Base-by-base conservation (phyloP, 2,888 invertebrate genomes). In the Blera fallax region DNA sequence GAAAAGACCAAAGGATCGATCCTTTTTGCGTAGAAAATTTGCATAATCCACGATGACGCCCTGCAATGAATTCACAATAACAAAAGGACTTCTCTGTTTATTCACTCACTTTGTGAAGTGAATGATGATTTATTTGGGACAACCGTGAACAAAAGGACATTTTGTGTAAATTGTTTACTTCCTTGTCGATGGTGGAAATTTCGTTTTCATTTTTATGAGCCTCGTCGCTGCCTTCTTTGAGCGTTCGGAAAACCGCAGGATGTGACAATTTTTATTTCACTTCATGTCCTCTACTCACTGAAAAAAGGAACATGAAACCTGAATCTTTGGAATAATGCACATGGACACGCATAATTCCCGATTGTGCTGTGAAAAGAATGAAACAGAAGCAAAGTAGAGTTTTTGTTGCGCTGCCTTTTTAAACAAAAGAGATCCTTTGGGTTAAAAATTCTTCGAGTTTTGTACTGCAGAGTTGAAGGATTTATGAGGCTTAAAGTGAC, bases 401-500 rank as follows among this genome's bases (percentile, higher is more conserved):
- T 21, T 72, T 50, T 32, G 18, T 34, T 62, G 48, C 58, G n/a
- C 18, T 50, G 65, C 40, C 14, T 73, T 54, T 32, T 21, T 34
- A 24, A 58, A 60, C 65, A 80, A 80, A 67, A 62, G 80, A 40
- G 54, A 29, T 65, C 14, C 11, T 64, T 74, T 21, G n/a, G 5
- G 6, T 8, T 18, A 21, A n/a, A 10, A 24, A 40, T 48, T 60
- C 14, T 77, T 67, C 65, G 52, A 76, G 64, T 73, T 73, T 65
- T 73, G 32, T 52, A 21, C 40, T 65, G 34, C 21, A 65, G 0
- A 40, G 70, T 72, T 82, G 82, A 78, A 73, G 78, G 78, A 83
- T 83, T 83, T 83, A 83, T 67, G 82, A 73, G 65, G 40, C 45
- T 45, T 45, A 54, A 45, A 24, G 72, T 72, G 77, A 78, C 67